These are phyloP conservation scores for Incurvaria masculella DNA, from an alignment of 2,888 invertebrate genomes.

Conservation along the genomic window DNA sequence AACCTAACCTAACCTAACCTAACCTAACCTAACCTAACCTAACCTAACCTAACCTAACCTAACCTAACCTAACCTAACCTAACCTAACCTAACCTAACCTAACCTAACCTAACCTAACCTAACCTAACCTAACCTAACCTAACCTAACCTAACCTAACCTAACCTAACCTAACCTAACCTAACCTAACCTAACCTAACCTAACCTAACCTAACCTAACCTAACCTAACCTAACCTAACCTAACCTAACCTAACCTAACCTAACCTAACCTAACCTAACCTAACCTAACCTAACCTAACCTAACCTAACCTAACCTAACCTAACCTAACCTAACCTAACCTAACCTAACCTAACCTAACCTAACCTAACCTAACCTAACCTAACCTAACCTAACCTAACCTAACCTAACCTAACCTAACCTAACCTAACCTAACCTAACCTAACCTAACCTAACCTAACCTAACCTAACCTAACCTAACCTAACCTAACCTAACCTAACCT, in stretches of 20 bases:
- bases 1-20: too few relatives aligned
- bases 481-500: background rate
- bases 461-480: background rate
- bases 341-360: background rate
- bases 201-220: slow-evolving; percentile 14
- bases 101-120: slow-evolving; percentile 11
- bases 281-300: slow-evolving; percentile 14
- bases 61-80: too few relatives aligned
- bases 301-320: too few relatives aligned
- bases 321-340: background rate
- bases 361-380: background rate
- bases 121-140: too few relatives aligned
- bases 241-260: slow-evolving; percentile 14
- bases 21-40: too few relatives aligned
- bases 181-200: slow-evolving; percentile 14
- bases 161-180: too few relatives aligned
- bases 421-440: background rate
- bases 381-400: background rate
- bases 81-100: background rate
- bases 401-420: background rate
- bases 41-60: too few relatives aligned
- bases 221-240: slow-evolving; percentile 14
- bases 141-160: too few relatives aligned
- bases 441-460: background rate
- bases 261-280: slow-evolving; percentile 14